Evolutionary conservation across 1,140 invertebrate genomes (phyloP).

Genomic region (Drosophila ironensis): DNA sequence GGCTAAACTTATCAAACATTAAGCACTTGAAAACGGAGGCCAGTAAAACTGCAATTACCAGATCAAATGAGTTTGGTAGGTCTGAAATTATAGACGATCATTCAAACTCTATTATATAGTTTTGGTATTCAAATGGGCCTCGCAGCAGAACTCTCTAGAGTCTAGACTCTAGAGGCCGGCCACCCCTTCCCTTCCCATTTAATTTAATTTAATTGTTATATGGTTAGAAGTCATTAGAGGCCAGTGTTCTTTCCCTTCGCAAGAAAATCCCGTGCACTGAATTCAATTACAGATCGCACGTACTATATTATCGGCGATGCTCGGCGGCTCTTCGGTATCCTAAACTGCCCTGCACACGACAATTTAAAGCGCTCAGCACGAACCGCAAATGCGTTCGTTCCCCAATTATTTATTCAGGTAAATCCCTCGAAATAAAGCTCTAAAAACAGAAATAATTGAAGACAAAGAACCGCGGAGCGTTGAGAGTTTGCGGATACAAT

Average conservation of each 20-base stretch:
- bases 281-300: conserved; percentile 26
- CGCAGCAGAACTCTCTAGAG: too few species aligned
- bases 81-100: too few species aligned
- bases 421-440: conserved; percentile 46
- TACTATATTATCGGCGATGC: conserved; percentile 1
- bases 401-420: conserved; percentile 60
- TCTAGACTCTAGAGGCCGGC: too few species aligned
- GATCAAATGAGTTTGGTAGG: not conserved
- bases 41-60: not conserved
- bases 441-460: not conserved
- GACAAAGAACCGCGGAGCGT: conserved; percentile 27
- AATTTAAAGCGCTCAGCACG: conserved; percentile 68
- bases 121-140: too few species aligned
- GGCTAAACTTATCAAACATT: conserved; percentile 14
- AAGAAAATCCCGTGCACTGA: conserved; percentile 4
- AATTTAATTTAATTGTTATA: not conserved
- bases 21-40: not conserved
- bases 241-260: conserved; percentile 7
- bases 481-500: conserved; percentile 2
- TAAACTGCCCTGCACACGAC: conserved; percentile 49
- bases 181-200: too few species aligned
- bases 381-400: conserved; percentile 45
- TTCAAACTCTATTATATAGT: too few species aligned
- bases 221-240: not conserved
- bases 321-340: conserved; percentile 52